These are phyloP conservation scores for Triops cancriformis DNA, from an alignment of 1,140 invertebrate genomes.

Conservation along the genomic window DNA sequence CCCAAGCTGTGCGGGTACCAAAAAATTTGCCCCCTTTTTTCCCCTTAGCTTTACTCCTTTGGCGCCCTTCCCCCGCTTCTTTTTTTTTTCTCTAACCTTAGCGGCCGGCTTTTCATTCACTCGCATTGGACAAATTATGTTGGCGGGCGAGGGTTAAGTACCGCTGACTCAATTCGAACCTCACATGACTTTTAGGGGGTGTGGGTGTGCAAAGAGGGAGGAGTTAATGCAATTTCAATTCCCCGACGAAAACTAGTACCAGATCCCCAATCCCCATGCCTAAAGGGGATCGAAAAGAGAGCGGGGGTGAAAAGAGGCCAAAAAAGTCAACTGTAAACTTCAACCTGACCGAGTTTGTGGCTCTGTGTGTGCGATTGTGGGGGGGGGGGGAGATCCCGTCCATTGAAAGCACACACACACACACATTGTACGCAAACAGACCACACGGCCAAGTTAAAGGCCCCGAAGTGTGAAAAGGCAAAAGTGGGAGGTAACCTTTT, in stretches of 20 bases:
- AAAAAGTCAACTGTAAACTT: neutral
- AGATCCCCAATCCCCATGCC: neutral
- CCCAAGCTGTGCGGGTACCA: neutral
- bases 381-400: neutral
- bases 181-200: neutral
- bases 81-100: neutral
- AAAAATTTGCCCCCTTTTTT: conserved; percentile 5
- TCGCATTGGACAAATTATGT: neutral
- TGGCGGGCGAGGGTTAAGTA: conserved; percentile 12
- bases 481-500: neutral
- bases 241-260: neutral
- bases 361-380: neutral
- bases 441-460: neutral
- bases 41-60: conserved; percentile 2
- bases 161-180: conserved; percentile 4
- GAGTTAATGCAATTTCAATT: conserved; percentile 14
- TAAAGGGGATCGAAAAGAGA: neutral
- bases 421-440: neutral
- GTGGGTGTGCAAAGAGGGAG: neutral
- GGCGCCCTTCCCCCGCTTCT: neutral
- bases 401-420: neutral
- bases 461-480: neutral
- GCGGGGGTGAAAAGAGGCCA: neutral
- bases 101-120: conserved; percentile 8
- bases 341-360: neutral